Conservation (phyloP, 2,113 vertebrate species). For the Dipodomys spectabilis region DNA sequence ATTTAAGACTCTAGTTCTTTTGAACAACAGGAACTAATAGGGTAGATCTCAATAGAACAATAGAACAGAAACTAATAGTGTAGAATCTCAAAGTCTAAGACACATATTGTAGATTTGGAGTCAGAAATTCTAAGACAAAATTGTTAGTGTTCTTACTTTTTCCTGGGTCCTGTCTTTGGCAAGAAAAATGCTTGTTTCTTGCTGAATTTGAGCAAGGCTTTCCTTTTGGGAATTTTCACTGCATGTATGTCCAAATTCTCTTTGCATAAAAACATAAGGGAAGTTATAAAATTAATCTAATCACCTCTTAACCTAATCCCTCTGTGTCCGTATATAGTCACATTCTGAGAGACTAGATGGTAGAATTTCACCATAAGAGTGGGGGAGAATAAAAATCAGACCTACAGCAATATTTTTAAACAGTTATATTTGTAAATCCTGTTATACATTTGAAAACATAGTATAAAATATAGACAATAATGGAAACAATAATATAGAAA, state of each 20-base stretch:
- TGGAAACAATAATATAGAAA: not conserved
- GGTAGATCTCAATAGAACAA: too few species aligned
- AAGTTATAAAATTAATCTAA: not conserved
- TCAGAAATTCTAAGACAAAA: not conserved
- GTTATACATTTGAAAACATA: too few species aligned
- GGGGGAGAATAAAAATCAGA: too few species aligned
- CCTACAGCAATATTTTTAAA: too few species aligned
- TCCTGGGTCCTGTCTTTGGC: too few species aligned
- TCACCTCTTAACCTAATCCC: too few species aligned
- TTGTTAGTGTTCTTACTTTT: too few species aligned
- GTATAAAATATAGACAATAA: not conserved
- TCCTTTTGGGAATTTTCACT: not conserved
- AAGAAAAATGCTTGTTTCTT: not conserved
- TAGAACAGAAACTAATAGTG: too few species aligned
- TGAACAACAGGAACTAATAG: too few species aligned
- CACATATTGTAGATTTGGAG: not conserved
- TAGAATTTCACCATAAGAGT: not conserved
- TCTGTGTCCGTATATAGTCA: not conserved
- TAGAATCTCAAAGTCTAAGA: too few species aligned
- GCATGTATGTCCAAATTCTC: not conserved
- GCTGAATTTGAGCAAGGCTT: rapidly evolving
- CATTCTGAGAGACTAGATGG: not conserved
- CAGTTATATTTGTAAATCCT: too few species aligned
- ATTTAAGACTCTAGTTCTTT: not conserved
- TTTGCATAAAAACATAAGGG: not conserved